Evolutionary conservation across 2,888 invertebrate genomes (phyloP).

Genomic region (Microctonus hyperodae): DNA sequence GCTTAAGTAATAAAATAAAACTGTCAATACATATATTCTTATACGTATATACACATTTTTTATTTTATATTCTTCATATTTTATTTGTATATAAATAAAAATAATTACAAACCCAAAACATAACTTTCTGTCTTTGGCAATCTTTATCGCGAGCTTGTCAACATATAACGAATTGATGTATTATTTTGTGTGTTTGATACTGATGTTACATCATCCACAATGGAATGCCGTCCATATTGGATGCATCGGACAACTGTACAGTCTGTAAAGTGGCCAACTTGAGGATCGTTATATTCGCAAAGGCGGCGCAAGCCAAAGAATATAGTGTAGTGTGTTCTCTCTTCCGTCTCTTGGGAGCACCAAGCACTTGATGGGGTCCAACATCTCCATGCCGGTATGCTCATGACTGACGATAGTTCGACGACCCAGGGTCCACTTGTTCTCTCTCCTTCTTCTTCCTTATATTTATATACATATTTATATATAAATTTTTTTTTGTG

Average conservation of each 20-base stretch:
- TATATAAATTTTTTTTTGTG: not conserved
- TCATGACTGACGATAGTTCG: slow-evolving; percentile 47
- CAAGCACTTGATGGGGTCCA: slow-evolving; percentile 4
- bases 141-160: not conserved
- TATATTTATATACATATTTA: not conserved
- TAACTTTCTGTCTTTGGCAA: slow-evolving; percentile 17
- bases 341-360: slow-evolving; percentile 33
- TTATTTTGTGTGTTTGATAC: slow-evolving; percentile 18
- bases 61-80: not conserved
- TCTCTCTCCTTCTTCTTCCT: not conserved
- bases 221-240: slow-evolving; percentile 17
- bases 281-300: slow-evolving; percentile 12
- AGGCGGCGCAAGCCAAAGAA: slow-evolving; percentile 23
- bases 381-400: slow-evolving; percentile 27
- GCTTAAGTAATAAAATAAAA: slow-evolving; percentile 12
- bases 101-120: slow-evolving; percentile 13
- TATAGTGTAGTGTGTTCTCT: not conserved
- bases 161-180: not conserved
- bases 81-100: slow-evolving; percentile 33
- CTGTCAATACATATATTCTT: slow-evolving; percentile 17
- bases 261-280: not conserved
- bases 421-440: slow-evolving; percentile 50
- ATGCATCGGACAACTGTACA: slow-evolving; percentile 7
- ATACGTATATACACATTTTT: not conserved
- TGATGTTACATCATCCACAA: slow-evolving; percentile 15